These are phyloP conservation scores for Tragelaphus buxtoni DNA, from an alignment of 2,113 vertebrate species.

Conservation along the genomic window DNA sequence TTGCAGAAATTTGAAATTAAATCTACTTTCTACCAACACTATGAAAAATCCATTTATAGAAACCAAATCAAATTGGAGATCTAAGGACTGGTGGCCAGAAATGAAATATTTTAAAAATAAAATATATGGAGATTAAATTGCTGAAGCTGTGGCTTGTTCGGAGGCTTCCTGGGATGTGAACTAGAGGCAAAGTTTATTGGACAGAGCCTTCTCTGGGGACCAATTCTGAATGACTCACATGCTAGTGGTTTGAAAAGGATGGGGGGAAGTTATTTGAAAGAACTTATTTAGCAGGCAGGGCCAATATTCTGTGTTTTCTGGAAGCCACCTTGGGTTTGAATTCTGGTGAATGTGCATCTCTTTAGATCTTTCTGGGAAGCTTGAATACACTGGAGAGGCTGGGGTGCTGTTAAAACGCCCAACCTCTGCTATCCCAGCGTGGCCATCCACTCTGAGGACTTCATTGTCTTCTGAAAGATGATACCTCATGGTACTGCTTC, in stretches of 20 bases:
- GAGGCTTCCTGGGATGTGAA: not conserved
- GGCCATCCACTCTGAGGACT: not conserved
- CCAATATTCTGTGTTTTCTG: not conserved
- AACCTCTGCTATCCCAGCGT: not conserved
- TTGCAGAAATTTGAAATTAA: slow-evolving; percentile 80
- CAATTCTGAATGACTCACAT: not conserved
- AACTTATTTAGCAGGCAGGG: not conserved
- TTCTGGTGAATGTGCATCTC: not conserved
- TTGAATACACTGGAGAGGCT: not conserved
- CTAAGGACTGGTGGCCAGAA: slow-evolving; percentile 78
- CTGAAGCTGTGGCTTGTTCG: not conserved
- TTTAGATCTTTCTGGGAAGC: not conserved
- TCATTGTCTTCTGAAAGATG: not conserved
- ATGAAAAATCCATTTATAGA: slow-evolving; percentile 79
- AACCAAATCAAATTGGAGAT: slow-evolving; percentile 80
- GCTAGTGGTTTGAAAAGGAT: slow-evolving; percentile 10
- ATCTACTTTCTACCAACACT: slow-evolving; percentile 77
- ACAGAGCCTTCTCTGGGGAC: not conserved
- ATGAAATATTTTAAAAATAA: slow-evolving; percentile 78
- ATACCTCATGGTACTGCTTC: too few relatives aligned
- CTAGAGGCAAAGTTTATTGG: not conserved
- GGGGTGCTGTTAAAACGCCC: not conserved
- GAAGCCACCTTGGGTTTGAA: not conserved
- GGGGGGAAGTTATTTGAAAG: not conserved
- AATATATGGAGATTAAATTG: slow-evolving; percentile 79